Percentiles rank a stretch among this genome's conserved stretches.
phyloP scores from a whole-genome alignment of 2,797 vertebrate genomes.

The Microtus agrestis region DNA sequence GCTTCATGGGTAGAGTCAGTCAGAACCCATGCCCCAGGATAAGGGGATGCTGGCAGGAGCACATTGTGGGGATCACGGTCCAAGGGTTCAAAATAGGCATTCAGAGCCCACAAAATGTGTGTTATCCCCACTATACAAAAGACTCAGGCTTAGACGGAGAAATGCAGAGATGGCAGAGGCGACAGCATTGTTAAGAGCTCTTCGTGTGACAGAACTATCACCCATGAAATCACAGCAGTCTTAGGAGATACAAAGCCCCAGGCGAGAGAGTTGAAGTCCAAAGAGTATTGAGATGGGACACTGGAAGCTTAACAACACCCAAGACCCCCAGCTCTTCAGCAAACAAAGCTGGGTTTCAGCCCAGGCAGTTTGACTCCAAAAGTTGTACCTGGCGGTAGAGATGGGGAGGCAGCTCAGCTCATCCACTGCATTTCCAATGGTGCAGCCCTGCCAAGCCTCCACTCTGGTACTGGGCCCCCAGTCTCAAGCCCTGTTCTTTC shows the following conservation, averaged over 20 bases:
- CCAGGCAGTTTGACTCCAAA: neutral
- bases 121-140: slow-evolving; percentile 19
- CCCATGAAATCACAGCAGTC: neutral
- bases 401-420: neutral
- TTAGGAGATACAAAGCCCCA: neutral
- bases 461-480: neutral
- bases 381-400: neutral
- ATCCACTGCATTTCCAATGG: neutral
- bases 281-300: neutral
- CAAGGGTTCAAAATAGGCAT: neutral
- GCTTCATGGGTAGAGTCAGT: neutral
- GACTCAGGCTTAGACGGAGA: slow-evolving; percentile 16
- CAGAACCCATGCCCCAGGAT: neutral
- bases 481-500: neutral
- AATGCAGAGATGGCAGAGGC: neutral
- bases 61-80: too few species aligned
- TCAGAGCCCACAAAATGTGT: neutral
- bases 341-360: neutral
- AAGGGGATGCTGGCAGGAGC: neutral
- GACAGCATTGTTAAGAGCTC: neutral
- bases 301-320: neutral
- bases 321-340: neutral
- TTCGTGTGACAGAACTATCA: neutral
- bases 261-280: neutral
- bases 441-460: neutral